phyloP scores from a whole-genome alignment of 2,113 vertebrate species.

The Rhinichthys klamathensis region DNA sequence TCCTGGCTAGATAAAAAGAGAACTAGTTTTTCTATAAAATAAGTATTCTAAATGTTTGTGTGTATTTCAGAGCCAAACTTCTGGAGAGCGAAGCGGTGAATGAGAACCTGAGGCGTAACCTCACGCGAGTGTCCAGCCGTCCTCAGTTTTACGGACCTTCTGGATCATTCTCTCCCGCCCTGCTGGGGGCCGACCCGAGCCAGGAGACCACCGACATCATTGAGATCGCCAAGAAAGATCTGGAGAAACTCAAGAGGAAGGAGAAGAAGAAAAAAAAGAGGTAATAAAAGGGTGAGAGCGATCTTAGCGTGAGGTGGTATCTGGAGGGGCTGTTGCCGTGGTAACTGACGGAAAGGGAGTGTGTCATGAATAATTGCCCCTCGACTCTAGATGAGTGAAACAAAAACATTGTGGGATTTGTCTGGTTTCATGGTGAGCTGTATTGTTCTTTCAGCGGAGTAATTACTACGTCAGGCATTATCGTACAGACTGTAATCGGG shows the following conservation, averaged over 20 bases:
- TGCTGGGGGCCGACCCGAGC: slow-evolving; percentile 85
- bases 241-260: slow-evolving; percentile 94
- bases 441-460: not conserved
- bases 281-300: slow-evolving; percentile 65
- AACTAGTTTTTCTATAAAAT: too few relatives aligned
- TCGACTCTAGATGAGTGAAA: not conserved
- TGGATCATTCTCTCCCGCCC: slow-evolving; percentile 78
- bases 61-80: slow-evolving; percentile 85
- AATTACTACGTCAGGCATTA: not conserved
- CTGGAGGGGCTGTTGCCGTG: slow-evolving; percentile 30
- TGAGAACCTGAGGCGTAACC: slow-evolving; percentile 88
- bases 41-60: not conserved
- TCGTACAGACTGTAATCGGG: slow-evolving; percentile 24
- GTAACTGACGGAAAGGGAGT: not conserved
- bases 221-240: slow-evolving; percentile 93
- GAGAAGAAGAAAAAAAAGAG: slow-evolving; percentile 96
- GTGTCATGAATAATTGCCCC: slow-evolving; percentile 28
- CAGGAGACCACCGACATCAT: slow-evolving; percentile 94
- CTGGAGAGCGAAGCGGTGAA: slow-evolving; percentile 94
- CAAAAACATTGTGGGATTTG: not conserved
- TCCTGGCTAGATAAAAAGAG: not conserved
- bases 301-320: slow-evolving; percentile 11
- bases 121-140: slow-evolving; percentile 87
- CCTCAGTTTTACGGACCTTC: slow-evolving; percentile 82
- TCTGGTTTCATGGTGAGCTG: not conserved